Conservation (phyloP, 2,888 invertebrate species). For the Selenia dentaria region DNA sequence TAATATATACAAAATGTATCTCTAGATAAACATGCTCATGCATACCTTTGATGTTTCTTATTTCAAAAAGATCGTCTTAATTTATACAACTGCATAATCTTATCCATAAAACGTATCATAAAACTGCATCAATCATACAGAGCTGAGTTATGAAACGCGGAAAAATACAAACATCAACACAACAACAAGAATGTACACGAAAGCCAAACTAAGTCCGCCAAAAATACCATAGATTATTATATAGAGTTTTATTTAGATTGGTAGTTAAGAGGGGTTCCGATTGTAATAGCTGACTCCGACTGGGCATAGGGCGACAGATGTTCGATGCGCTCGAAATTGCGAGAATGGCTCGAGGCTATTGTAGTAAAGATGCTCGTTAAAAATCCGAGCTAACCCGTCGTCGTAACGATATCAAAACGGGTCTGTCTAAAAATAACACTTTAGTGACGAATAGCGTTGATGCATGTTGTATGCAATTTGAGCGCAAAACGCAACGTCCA, state of each 20-base stretch:
- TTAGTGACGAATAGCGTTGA: too few species aligned
- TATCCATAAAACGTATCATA: background rate
- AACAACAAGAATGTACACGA: slow-evolving; percentile 22
- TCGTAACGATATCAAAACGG: slow-evolving; percentile 20
- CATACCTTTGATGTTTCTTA: too few species aligned
- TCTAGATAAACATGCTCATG: too few species aligned
- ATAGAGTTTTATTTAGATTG: slow-evolving; percentile 38
- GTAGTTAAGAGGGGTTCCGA: slow-evolving; percentile 62
- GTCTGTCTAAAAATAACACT: slow-evolving; percentile 1
- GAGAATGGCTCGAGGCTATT: slow-evolving; percentile 69
- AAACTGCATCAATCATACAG: background rate
- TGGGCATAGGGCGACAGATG: slow-evolving; percentile 70
- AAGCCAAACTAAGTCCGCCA: slow-evolving; percentile 43
- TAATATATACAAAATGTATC: too few species aligned
- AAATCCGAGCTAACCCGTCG: slow-evolving; percentile 27
- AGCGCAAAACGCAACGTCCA: too few species aligned
- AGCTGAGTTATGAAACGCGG: too few species aligned
- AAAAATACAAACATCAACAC: background rate
- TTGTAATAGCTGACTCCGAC: slow-evolving; percentile 50
- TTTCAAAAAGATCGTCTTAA: too few species aligned
- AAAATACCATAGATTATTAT: slow-evolving; percentile 25
- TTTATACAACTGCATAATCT: too few species aligned
- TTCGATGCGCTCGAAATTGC: slow-evolving; percentile 52
- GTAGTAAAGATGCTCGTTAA: slow-evolving; percentile 51
- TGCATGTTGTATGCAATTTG: too few species aligned